Conservation (phyloP, 2,888 invertebrate species). For the Drosophila bunnanda region DNA sequence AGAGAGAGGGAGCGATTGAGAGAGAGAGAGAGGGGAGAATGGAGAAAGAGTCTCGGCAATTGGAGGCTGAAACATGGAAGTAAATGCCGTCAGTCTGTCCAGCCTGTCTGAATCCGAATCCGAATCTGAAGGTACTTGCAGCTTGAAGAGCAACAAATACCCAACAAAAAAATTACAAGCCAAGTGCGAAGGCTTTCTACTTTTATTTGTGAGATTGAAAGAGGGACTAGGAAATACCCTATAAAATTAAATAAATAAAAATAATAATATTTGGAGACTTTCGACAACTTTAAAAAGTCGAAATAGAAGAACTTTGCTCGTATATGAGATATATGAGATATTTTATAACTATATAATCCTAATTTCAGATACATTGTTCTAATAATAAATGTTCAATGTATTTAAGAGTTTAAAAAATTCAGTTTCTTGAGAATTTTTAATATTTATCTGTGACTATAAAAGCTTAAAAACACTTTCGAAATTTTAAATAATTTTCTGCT, state of each 20-base stretch:
- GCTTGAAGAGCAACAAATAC: conserved; percentile 68
- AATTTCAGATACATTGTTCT: too few relatives aligned
- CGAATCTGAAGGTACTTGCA: conserved; percentile 55
- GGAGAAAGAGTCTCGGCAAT: conserved; percentile 20
- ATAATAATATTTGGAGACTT: not conserved
- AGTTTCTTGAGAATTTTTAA: too few relatives aligned
- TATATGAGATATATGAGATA: too few relatives aligned
- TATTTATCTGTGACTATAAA: too few relatives aligned
- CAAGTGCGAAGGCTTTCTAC: conserved; percentile 25
- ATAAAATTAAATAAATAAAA: not conserved
- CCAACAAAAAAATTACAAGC: conserved; percentile 15
- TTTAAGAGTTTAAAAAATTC: too few relatives aligned
- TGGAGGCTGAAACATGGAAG: conserved; percentile 68
- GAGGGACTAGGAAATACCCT: conserved; percentile 13
- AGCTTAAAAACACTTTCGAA: too few relatives aligned
- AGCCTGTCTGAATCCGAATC: conserved; percentile 51
- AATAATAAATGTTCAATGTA: too few relatives aligned
- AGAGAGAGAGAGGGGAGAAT: conserved; percentile 4
- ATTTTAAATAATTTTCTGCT: too few relatives aligned
- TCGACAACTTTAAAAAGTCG: too few relatives aligned
- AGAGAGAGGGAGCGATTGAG: not conserved
- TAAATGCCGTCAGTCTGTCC: conserved; percentile 68
- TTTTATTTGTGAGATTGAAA: not conserved
- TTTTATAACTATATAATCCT: too few relatives aligned
- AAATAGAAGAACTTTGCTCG: too few relatives aligned